These are phyloP conservation scores for Oreotrochilus melanogaster DNA, from an alignment of 2,113 vertebrate species.

Conservation along the genomic window DNA sequence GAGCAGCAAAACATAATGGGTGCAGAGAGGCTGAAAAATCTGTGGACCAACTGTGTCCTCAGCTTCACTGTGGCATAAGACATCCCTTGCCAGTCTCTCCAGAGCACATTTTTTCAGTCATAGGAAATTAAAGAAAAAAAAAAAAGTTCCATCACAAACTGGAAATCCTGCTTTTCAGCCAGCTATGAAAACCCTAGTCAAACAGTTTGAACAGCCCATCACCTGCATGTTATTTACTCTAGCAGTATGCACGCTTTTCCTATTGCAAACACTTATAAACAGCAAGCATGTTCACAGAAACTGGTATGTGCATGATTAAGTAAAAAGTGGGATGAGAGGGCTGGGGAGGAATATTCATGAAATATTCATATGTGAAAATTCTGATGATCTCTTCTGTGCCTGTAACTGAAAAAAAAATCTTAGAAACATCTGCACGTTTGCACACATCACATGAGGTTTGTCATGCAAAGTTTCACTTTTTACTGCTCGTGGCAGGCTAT, in stretches of 20 bases:
- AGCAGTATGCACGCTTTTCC: not conserved
- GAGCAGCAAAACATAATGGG: not conserved
- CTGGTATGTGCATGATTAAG: not conserved
- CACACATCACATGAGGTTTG: not conserved
- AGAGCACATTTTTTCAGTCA: not conserved
- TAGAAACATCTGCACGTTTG: fast-evolving
- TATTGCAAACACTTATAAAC: not conserved
- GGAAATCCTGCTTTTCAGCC: constrained; percentile 4
- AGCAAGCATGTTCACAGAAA: not conserved
- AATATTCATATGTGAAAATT: not conserved
- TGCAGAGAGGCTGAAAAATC: not conserved
- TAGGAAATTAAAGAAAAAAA: not conserved
- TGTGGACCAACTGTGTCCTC: not conserved
- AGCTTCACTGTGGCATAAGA: not conserved
- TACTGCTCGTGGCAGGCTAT: constrained; percentile 6
- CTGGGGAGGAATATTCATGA: not conserved
- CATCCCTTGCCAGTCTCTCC: not conserved
- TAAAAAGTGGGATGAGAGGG: not conserved
- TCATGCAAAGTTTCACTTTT: constrained; percentile 13
- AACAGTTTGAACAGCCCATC: not conserved
- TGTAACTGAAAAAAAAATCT: not conserved
- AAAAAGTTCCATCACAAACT: not conserved
- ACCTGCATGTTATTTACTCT: not conserved
- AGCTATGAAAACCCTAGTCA: not conserved
- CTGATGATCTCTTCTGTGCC: not conserved